phyloP scores from a whole-genome alignment of 2,797 vertebrate genomes.

The Phrynocephalus guinanensis region DNA sequence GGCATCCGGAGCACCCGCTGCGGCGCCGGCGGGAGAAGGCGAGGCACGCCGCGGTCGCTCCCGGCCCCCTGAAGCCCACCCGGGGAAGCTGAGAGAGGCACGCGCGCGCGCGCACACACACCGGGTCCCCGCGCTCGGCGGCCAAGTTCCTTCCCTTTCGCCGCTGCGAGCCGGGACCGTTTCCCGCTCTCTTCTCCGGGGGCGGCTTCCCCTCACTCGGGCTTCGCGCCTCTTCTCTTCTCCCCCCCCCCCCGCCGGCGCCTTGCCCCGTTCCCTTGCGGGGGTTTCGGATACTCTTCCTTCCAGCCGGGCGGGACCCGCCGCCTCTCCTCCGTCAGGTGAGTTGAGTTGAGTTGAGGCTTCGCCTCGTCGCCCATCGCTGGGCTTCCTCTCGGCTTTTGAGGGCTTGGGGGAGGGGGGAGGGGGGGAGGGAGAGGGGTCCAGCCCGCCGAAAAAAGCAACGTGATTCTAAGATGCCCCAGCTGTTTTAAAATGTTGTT shows the following conservation, averaged over 20 bases:
- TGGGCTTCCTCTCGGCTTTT: conserved; percentile 53
- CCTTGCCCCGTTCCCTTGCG: conserved; percentile 15
- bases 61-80: not conserved
- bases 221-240: not conserved
- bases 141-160: not conserved
- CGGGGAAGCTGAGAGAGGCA: not conserved
- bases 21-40: not conserved
- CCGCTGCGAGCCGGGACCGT: not conserved
- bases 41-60: not conserved
- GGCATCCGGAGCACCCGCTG: not conserved
- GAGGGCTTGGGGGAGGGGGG: conserved; percentile 36
- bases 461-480: too few species aligned
- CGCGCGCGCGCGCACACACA: too few species aligned
- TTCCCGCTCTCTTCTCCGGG: not conserved
- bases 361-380: conserved; percentile 64
- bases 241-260: not conserved
- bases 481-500: too few species aligned
- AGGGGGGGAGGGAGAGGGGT: not conserved
- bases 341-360: conserved; percentile 79
- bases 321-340: conserved; percentile 55
- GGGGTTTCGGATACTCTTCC: conserved; percentile 57
- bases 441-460: not conserved
- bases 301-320: conserved; percentile 62
- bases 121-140: not conserved
- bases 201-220: not conserved